A percentile compares a stretch with the other conserved stretches of the same genome.
Evolutionary conservation across 2,797 vertebrate species (phyloP).

Genomic region (Danio choprae): DNA sequence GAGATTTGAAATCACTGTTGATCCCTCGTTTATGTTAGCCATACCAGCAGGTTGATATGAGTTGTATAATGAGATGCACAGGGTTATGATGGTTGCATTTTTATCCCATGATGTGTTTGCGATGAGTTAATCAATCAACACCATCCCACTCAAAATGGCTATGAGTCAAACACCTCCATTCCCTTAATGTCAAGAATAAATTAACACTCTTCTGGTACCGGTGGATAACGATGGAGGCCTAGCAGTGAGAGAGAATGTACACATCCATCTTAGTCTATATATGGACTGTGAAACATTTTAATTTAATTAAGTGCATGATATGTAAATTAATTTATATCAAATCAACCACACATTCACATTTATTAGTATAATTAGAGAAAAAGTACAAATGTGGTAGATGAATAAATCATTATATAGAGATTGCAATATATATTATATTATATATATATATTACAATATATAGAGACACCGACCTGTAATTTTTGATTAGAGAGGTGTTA

Average conservation of each 20-base stretch:
- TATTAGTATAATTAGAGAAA: neutral
- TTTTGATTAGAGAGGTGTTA: too few relatives aligned
- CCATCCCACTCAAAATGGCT: slow-evolving; percentile 35
- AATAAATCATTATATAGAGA: neutral
- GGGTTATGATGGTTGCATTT: slow-evolving; percentile 11
- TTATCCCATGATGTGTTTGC: slow-evolving; percentile 25
- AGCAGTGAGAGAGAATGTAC: neutral
- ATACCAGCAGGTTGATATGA: slow-evolving; percentile 8
- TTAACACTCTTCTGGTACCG: neutral
- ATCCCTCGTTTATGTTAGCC: slow-evolving; percentile 31
- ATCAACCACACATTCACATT: neutral
- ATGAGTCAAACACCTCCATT: slow-evolving; percentile 52
- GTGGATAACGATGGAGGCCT: slow-evolving; percentile 27
- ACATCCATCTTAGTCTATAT: slow-evolving; percentile 2
- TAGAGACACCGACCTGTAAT: too few relatives aligned
- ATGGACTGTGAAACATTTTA: neutral
- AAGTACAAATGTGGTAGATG: neutral
- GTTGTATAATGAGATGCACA: slow-evolving; percentile 17
- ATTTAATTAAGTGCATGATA: slow-evolving; percentile 3
- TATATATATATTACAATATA: too few relatives aligned
- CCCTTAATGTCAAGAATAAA: slow-evolving; percentile 53
- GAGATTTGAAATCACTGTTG: slow-evolving; percentile 21
- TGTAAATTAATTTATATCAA: neutral
- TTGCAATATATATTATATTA: neutral
- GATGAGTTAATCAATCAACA: slow-evolving; percentile 41